Base-by-base conservation (phyloP, 2,113 vertebrate genomes). In the Periophthalmus modestus region DNA sequence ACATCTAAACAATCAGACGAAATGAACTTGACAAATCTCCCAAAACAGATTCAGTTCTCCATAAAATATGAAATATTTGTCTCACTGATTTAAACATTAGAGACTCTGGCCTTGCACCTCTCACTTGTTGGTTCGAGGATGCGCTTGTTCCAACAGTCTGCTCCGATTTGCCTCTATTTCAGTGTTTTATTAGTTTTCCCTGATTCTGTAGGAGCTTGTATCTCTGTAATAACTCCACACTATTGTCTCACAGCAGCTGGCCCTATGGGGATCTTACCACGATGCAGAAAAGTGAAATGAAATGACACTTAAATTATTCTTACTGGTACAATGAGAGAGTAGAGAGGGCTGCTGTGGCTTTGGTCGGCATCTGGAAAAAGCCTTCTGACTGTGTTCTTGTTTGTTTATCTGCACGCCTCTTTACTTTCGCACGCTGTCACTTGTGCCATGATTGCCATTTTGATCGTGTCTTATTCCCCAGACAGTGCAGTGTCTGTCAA, bases 401-500 rank as follows among this genome's bases (percentile, higher is more conserved):
- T 52, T 83, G 77, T 80, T 34, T 83, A 74, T 80, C 16, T 72
- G 58, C 65, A 46, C 65, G 50, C 33, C 4, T 63, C 39, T 59
- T 71, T 39, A n/a, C 48, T 55, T 46, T 65, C 67, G 54, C 67
- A 68, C 67, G 18, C 61, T 72, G 74, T 68, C 79, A 71, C 73
- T 74, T 11, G 69, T 48, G 34, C 61, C 57, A 63, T 82, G 79
- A 77, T 74, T 76, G 73, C 52, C 65, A 19, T 71, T 74, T 76
- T 80, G 79, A 81, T 81, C 67, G 13, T 34, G 61, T 71, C 50
- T 55, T 10, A 18, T 7, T 79, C 67, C 73, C 57, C 66, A 18
- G 47, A 21, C 24, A 23, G 18, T 1, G 65, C 19, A 48, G 52
- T 24, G 55, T 70, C 71, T 58, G 43, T 68, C 55, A 74, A 65